A percentile compares a stretch with the other conserved stretches of the same genome.
Evolutionary conservation across 2,113 vertebrate species (phyloP).

Genomic region (Thomomys bottae): DNA sequence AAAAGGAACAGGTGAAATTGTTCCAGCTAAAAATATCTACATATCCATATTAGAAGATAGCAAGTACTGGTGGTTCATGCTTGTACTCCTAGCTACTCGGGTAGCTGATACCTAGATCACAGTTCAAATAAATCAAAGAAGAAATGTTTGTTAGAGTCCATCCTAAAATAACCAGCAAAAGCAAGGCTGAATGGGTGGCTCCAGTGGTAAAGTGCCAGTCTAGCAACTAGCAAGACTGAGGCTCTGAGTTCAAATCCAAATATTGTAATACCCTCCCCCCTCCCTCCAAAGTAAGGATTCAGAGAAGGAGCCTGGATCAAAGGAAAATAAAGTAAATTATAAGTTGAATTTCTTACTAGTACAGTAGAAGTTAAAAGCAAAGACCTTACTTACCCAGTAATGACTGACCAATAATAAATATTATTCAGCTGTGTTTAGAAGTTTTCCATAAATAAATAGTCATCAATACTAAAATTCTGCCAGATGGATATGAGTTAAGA

Average conservation of each 20-base stretch:
- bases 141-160: too few relatives aligned
- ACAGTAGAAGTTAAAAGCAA: background rate
- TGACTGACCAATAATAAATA: background rate
- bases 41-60: background rate
- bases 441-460: background rate
- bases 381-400: background rate
- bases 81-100: too few relatives aligned
- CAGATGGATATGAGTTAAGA: conserved; percentile 10
- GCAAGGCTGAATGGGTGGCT: too few relatives aligned
- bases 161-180: too few relatives aligned
- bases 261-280: too few relatives aligned
- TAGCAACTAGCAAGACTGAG: too few relatives aligned
- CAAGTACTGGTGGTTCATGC: too few relatives aligned
- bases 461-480: background rate
- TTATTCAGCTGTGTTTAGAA: conserved; percentile 7
- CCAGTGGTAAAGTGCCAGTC: too few relatives aligned
- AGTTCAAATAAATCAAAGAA: too few relatives aligned
- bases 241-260: too few relatives aligned
- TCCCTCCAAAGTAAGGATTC: background rate
- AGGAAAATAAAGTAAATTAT: background rate
- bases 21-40: conserved; percentile 1
- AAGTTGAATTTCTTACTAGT: background rate
- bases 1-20: conserved; percentile 4
- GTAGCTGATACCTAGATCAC: too few relatives aligned
- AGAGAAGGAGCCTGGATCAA: background rate